phyloP scores from a whole-genome alignment of 2,113 vertebrate genomes.

The Fulmarus glacialis region DNA sequence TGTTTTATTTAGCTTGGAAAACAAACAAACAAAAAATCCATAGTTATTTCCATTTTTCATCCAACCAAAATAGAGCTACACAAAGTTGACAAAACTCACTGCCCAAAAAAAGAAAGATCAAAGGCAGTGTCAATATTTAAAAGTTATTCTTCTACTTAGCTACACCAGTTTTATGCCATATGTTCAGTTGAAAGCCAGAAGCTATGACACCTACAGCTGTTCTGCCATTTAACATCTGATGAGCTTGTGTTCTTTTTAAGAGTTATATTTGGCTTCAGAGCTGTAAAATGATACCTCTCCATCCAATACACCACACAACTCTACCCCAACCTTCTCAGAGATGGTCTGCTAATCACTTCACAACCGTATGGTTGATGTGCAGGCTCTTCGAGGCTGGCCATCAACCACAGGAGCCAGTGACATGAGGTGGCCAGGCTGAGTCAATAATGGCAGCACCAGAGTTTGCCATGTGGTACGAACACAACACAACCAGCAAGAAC shows the following conservation, averaged over 20 bases:
- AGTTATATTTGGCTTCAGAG: constrained; percentile 48
- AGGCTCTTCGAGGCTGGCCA: not conserved
- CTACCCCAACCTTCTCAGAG: not conserved
- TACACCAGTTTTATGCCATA: not conserved
- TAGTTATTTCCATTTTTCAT: not conserved
- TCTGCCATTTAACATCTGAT: constrained; percentile 38
- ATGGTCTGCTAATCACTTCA: not conserved
- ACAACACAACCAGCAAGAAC: not conserved
- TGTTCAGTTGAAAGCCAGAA: constrained; percentile 14
- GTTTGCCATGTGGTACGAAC: accelerated
- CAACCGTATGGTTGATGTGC: accelerated
- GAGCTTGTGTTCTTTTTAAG: constrained; percentile 2
- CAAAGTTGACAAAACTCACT: constrained; percentile 2
- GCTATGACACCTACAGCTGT: constrained; percentile 56
- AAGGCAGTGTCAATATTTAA: constrained; percentile 43
- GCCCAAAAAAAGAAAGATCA: constrained; percentile 20
- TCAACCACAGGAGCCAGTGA: not conserved
- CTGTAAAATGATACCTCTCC: not conserved
- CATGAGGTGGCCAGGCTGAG: accelerated
- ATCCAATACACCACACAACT: not conserved
- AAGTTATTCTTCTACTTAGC: constrained; percentile 15
- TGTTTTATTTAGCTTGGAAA: not conserved
- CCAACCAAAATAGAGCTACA: not conserved
- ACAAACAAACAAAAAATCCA: not conserved
- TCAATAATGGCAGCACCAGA: not conserved